Evolutionary conservation across 2,113 vertebrate genomes (phyloP).

Genomic region (Sardina pilchardus): DNA sequence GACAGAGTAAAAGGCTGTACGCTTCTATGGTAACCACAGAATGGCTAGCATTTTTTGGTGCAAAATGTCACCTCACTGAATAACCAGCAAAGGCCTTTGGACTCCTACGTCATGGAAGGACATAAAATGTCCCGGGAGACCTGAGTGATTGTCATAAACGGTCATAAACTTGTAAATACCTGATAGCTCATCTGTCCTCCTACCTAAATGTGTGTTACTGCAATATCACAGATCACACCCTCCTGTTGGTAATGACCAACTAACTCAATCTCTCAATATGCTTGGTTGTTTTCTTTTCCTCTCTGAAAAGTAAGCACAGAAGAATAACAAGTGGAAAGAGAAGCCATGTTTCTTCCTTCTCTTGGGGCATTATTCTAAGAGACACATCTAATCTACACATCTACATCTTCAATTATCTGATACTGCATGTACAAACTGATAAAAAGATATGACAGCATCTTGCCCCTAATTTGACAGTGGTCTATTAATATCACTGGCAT

Average conservation of each 20-base stretch:
- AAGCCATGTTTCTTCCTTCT: not conserved
- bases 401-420: not conserved
- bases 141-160: not conserved
- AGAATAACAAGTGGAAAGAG: not conserved
- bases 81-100: not conserved
- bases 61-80: not conserved
- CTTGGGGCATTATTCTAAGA: not conserved
- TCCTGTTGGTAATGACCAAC: not conserved
- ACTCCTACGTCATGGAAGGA: not conserved
- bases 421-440: not conserved
- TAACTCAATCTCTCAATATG: not conserved
- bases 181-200: not conserved
- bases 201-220: not conserved
- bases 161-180: not conserved
- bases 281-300: not conserved
- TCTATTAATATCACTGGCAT: too few relatives aligned
- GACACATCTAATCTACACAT: not conserved
- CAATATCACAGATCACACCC: not conserved
- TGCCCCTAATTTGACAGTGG: too few relatives aligned
- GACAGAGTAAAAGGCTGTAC: not conserved
- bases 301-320: not conserved
- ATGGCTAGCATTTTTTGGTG: not conserved
- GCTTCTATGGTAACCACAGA: not conserved
- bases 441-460: too few relatives aligned
- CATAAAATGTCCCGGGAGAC: not conserved